phyloP scores from a whole-genome alignment of 2,888 invertebrate genomes.

The Leptopilina myrica region DNA sequence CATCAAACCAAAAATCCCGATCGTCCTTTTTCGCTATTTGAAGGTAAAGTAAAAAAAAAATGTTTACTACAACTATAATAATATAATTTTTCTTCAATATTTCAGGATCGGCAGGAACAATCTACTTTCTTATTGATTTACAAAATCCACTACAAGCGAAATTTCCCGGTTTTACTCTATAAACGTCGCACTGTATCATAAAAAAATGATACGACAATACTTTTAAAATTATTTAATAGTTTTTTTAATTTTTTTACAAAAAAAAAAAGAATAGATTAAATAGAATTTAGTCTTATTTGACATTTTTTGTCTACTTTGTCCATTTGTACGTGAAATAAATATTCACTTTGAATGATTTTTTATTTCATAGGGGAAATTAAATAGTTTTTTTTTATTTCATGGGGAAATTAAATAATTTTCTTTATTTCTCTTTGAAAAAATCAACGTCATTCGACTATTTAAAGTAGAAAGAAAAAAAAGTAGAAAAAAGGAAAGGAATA shows the following conservation, averaged over 20 bases:
- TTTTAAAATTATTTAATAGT: not conserved
- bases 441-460: too few species aligned
- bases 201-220: not conserved
- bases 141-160: constrained; percentile 81
- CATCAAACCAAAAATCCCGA: constrained; percentile 83
- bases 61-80: too few species aligned
- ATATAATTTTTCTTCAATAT: constrained; percentile 40
- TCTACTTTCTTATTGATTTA: constrained; percentile 86
- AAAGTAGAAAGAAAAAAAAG: too few species aligned
- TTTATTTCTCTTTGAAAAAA: too few species aligned
- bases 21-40: constrained; percentile 89
- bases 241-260: not conserved
- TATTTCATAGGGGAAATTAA: too few species aligned
- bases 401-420: too few species aligned
- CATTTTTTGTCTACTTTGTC: too few species aligned
- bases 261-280: not conserved
- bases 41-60: constrained; percentile 79
- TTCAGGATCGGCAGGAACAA: constrained; percentile 83
- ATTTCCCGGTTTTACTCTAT: constrained; percentile 85
- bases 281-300: too few species aligned
- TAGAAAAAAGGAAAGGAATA: too few species aligned
- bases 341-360: too few species aligned
- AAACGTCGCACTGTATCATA: constrained; percentile 53
- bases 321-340: too few species aligned
- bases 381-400: too few species aligned